Evolutionary conservation across 2,888 invertebrate genomes (phyloP), one percentile per base, ranked within the genome.

Genomic region (Pyrochroa serraticornis): DNA sequence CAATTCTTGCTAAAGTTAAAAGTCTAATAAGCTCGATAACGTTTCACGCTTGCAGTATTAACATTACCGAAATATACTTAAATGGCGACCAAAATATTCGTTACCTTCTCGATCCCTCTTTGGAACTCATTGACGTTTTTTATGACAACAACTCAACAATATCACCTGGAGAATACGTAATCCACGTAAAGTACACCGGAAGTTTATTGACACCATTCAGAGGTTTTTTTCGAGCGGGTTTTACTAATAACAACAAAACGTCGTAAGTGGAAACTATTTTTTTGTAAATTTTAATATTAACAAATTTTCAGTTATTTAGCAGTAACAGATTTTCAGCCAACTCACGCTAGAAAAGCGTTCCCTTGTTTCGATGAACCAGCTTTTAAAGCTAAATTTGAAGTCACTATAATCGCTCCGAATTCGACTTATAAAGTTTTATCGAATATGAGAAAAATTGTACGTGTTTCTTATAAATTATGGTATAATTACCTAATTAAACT

Each of bases 111-210:
- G 3, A 22, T 22, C 22, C 22, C 2, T 34, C 46, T 13, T 22
- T 9, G 30, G 41, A 57, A 12, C 9, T 50, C 8, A 47, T 71
- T 12, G 66, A 55, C 31, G 61, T 64, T 5, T 22, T 22, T 5
- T 22, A 3, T 5, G 22, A 22, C 6, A 53, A 57, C 0, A 48
- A 62, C 14, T 53, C 35, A 6, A 8, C 50, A 7, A 44, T 74
- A 0, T 10, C 62, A 38, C 69, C 47, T 77, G 81, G 67, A 34
- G 79, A 79, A 51, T 89, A 90, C 71, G 75, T 80, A 13, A 74
- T 91, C 22, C 71, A 77, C 44, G 81, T 91, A 44, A 76, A 83
- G 38, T 92, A 87, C 69, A 77, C 76, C 57, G 91, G 91, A 0
- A 81, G 79, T 53, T 79, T 89, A 66, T 82, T 82, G n/a, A 81